Base-by-base conservation (phyloP, 2,888 invertebrate genomes). In the Eugnorisma glareosa region DNA sequence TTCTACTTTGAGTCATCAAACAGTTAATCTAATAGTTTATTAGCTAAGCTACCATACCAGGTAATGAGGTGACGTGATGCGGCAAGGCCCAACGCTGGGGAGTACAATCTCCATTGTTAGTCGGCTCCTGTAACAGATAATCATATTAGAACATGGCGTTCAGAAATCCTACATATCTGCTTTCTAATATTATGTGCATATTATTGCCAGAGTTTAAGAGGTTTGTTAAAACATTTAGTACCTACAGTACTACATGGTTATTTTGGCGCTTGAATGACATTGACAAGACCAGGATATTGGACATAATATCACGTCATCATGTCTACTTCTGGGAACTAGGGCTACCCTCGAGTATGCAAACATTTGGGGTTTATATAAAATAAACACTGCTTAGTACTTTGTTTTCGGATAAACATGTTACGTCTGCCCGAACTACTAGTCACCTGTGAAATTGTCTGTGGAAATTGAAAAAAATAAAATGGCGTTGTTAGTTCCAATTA, bases 21-120 rank as follows among this genome's bases (percentile, higher is more conserved):
- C n/a, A n/a, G n/a, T n/a, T n/a, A 35, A 21, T 61, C 4, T 21
- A 61, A 21, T 64, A 64, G n/a, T 40, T n/a, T 15, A 64, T n/a
- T 64, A 8, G 37, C 15, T n/a, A 54, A 21, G 48, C 10, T 59
- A 61, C 67, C 67, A 88, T 94, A 97, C 97, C 97, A 86, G 97
- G 97, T 82, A 97, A 92, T 21, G 97, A 97, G 63, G 97, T 97
- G 81, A 97, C 97, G 91, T 97, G 97, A 82, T 97, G 97, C 88
- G 97, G 97, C 82, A 97, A 90, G 57, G 96, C 95, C 97, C 97
- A 97, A 78, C 97, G 96, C 84, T 96, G 96, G 64, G 96, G 94
- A 61, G 94, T 91, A 88, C 95, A 93, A 83, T 96, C 96, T 78
- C 93, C 93, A 88, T 90, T 92, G 86, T 83, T 88, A 68, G 87